Conservation (phyloP, 1,140 invertebrate species). For the Drosophila tsacasi region DNA sequence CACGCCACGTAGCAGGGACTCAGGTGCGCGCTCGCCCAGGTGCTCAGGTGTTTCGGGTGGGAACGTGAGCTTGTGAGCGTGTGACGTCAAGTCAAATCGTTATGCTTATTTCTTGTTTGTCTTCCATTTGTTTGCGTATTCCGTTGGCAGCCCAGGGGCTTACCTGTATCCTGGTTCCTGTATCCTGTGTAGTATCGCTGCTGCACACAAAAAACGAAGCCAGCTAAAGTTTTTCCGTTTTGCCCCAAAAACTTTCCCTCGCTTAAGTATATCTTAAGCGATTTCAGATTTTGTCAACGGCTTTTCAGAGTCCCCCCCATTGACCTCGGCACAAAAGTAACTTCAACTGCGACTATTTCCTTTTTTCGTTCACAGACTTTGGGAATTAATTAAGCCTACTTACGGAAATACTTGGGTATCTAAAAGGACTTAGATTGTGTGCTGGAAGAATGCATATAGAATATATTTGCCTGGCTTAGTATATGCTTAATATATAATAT, state of each 20-base stretch:
- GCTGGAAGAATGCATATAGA: too few relatives aligned
- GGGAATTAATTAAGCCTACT: constrained; percentile 7
- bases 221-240: constrained; percentile 6
- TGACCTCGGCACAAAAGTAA: background rate
- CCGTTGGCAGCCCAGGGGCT: constrained; percentile 12
- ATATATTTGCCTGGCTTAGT: background rate
- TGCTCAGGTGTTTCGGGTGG: constrained; percentile 16
- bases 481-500: background rate
- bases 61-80: constrained; percentile 29
- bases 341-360: background rate
- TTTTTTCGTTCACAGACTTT: background rate
- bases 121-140: constrained; percentile 44
- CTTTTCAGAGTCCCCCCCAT: background rate
- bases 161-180: constrained; percentile 12
- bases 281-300: constrained; percentile 6
- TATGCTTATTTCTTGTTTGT: constrained; percentile 65
- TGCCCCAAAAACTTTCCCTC: background rate
- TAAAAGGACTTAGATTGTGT: too few relatives aligned
- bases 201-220: background rate
- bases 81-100: constrained; percentile 61
- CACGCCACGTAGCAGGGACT: constrained; percentile 3
- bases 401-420: background rate
- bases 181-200: background rate
- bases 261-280: background rate
- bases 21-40: constrained; percentile 3